Evolutionary conservation across 2,888 invertebrate genomes (phyloP).

Genomic region (Phortica okadai): DNA sequence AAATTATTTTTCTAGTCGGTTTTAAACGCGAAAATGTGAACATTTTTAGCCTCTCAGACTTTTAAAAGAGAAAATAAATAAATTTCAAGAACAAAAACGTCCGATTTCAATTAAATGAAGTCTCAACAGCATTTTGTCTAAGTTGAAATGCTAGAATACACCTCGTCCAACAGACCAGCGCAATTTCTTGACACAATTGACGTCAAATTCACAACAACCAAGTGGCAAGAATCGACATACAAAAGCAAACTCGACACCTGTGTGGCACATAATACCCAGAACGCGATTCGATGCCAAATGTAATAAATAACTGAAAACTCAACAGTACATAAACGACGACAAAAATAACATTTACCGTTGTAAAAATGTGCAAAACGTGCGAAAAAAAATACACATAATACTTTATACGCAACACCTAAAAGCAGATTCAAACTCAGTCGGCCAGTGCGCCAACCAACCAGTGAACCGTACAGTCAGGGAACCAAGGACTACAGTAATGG

Average conservation of each 20-base stretch:
- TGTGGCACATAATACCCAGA: background rate
- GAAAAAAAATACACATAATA: background rate
- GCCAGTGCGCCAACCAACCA: background rate
- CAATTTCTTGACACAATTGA: too few species aligned
- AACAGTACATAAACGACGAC: constrained; percentile 11
- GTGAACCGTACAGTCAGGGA: background rate
- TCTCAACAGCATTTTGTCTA: too few species aligned
- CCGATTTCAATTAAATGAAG: too few species aligned
- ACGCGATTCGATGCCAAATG: background rate
- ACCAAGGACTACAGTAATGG: background rate
- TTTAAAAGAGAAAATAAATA: too few species aligned
- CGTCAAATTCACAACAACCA: too few species aligned
- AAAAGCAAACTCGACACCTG: background rate
- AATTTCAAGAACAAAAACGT: too few species aligned
- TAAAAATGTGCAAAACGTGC: background rate
- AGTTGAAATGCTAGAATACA: too few species aligned
- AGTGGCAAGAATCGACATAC: too few species aligned
- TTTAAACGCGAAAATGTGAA: too few species aligned
- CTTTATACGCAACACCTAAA: background rate
- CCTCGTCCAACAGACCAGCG: too few species aligned
- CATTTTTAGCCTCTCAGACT: too few species aligned
- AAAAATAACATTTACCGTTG: constrained; percentile 2
- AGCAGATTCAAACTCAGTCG: background rate
- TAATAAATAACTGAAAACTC: constrained; percentile 7
- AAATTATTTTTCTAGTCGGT: too few species aligned